Evolutionary conservation across 2,797 vertebrate genomes (phyloP).

Genomic region (Etheostoma nigrum): DNA sequence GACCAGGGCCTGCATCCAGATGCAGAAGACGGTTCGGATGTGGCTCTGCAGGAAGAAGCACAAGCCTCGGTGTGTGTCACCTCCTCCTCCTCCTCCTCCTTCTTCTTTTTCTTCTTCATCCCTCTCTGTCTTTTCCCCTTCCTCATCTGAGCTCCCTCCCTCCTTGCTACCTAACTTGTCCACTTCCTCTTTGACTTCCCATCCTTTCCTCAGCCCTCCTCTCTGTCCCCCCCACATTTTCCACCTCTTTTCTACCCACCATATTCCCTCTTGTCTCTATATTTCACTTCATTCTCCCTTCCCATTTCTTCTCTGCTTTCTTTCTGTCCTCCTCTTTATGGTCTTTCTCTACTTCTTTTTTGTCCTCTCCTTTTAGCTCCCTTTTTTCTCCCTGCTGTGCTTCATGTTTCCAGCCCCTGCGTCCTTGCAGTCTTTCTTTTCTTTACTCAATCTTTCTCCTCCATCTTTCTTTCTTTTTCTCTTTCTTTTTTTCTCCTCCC

Average conservation of each 20-base stretch:
- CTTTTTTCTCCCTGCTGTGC: neutral
- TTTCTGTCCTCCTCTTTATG: neutral
- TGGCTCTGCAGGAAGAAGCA: constrained; percentile 97
- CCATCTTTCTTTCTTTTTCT: neutral
- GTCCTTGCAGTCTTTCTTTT: too few species aligned
- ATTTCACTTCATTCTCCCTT: neutral
- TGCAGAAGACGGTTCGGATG: constrained; percentile 97
- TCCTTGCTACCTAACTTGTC: neutral
- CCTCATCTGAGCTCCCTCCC: too few species aligned
- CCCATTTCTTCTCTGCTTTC: too few species aligned
- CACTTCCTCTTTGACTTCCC: neutral
- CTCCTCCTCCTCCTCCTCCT: neutral
- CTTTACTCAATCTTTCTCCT: neutral
- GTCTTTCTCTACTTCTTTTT: too few species aligned
- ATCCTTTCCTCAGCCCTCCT: neutral
- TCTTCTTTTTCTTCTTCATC: neutral
- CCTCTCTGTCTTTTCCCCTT: neutral
- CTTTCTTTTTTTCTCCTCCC: neutral
- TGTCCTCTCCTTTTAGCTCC: too few species aligned
- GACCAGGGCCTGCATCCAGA: constrained; percentile 90
- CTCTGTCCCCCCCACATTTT: too few species aligned
- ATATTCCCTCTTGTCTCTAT: too few species aligned
- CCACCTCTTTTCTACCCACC: too few species aligned
- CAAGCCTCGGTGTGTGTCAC: constrained; percentile 92
- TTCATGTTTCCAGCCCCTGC: too few species aligned